Percentiles rank a stretch among this genome's conserved stretches.
Conservation (phyloP, 2,113 vertebrate species). For the Tenrec ecaudatus region DNA sequence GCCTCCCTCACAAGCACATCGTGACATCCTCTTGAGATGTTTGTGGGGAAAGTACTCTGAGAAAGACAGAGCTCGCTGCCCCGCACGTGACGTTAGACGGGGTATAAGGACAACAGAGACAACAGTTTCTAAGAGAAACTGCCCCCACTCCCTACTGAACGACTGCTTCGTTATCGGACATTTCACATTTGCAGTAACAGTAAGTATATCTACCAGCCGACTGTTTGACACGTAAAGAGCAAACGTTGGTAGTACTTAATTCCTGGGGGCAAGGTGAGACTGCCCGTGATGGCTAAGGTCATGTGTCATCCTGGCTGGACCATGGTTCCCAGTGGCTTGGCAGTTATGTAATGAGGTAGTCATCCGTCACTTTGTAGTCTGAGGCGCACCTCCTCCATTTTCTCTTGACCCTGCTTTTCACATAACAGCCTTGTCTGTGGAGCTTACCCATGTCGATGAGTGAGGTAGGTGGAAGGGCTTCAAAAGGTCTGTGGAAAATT, state of each 20-base stretch:
- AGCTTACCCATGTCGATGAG: not conserved
- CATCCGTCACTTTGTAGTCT: too few relatives aligned
- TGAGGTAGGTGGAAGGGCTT: not conserved
- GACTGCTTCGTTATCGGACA: not conserved
- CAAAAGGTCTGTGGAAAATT: too few relatives aligned
- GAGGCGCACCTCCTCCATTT: not conserved
- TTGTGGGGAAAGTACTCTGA: not conserved
- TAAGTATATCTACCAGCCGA: not conserved
- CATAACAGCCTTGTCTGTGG: not conserved
- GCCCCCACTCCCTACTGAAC: not conserved
- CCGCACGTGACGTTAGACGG: not conserved
- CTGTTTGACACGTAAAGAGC: not conserved
- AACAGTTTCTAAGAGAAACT: not conserved
- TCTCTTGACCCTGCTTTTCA: not conserved
- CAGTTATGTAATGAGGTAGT: not conserved
- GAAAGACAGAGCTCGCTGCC: not conserved
- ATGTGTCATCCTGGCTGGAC: not conserved
- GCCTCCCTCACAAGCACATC: not conserved
- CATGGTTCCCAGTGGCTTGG: not conserved
- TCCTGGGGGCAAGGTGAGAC: not conserved
- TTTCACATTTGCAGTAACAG: not conserved
- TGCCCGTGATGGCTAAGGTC: not conserved
- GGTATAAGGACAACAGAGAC: not conserved
- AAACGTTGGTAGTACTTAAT: not conserved
- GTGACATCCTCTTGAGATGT: not conserved